A percentile compares a stretch with the other conserved stretches of the same genome.
phyloP scores from a whole-genome alignment of 2,888 invertebrate genomes.

The Erannis defoliaria region DNA sequence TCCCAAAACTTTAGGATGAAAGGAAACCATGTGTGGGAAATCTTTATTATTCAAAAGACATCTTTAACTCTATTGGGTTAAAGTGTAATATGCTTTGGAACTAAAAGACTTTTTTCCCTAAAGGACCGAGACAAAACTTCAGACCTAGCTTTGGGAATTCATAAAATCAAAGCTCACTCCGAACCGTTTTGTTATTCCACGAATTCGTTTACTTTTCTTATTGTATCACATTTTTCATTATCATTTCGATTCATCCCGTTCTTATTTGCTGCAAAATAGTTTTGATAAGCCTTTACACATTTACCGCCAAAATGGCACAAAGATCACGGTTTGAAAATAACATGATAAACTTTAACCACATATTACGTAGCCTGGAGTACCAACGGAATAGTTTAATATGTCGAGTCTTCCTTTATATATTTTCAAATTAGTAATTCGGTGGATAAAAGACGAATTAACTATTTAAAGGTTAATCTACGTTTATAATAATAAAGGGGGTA shows the following conservation, averaged over 20 bases:
- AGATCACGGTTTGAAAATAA: background rate
- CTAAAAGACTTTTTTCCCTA: slow-evolving; percentile 62
- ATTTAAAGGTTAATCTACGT: too few species aligned
- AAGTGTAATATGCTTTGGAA: slow-evolving; percentile 55
- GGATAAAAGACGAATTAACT: too few species aligned
- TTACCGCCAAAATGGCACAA: background rate
- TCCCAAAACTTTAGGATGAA: slow-evolving; percentile 73
- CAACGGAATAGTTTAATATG: background rate
- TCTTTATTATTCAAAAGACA: slow-evolving; percentile 49
- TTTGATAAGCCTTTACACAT: slow-evolving; percentile 3
- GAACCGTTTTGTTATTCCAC: slow-evolving; percentile 72
- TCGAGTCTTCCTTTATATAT: too few species aligned
- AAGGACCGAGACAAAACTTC: slow-evolving; percentile 73
- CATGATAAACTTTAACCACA: too few species aligned
- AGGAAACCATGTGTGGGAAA: slow-evolving; percentile 61
- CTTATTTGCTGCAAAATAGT: slow-evolving; percentile 9
- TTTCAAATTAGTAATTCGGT: too few species aligned
- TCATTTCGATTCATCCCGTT: slow-evolving; percentile 16
- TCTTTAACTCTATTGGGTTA: slow-evolving; percentile 55
- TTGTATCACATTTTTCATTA: slow-evolving; percentile 44
- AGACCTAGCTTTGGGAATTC: slow-evolving; percentile 84
- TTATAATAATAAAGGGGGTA: too few species aligned
- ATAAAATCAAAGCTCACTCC: slow-evolving; percentile 75
- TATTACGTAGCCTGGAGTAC: background rate
- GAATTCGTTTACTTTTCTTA: slow-evolving; percentile 62